Evolutionary conservation across 2,888 invertebrate species (phyloP).

Genomic region (Andrena chrysosceles): DNA sequence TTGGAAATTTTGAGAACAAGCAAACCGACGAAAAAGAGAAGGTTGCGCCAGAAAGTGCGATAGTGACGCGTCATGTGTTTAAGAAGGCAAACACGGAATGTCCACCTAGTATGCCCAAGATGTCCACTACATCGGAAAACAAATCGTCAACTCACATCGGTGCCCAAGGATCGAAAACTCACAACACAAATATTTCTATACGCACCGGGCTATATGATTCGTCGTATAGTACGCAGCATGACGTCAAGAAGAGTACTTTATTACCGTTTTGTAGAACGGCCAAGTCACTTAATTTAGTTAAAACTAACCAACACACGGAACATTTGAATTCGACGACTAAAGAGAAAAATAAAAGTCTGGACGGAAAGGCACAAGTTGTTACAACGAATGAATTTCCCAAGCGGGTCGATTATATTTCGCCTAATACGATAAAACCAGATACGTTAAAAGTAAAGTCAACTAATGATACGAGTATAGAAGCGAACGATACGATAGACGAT

Average conservation of each 20-base stretch:
- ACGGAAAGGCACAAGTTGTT: slow-evolving; percentile 15
- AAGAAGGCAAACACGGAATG: slow-evolving; percentile 58
- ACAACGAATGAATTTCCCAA: slow-evolving; percentile 32
- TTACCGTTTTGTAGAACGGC: slow-evolving; percentile 47
- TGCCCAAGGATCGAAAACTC: slow-evolving; percentile 68
- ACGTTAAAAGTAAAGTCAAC: slow-evolving; percentile 20
- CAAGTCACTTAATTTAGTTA: slow-evolving; percentile 48
- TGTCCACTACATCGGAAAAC: slow-evolving; percentile 28
- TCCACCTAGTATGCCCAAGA: slow-evolving; percentile 11
- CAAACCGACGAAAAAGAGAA: slow-evolving; percentile 32
- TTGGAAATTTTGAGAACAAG: slow-evolving; percentile 24
- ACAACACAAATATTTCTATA: slow-evolving; percentile 81
- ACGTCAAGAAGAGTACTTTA: slow-evolving; percentile 70
- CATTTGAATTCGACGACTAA: slow-evolving; percentile 29
- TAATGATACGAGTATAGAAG: slow-evolving; percentile 1
- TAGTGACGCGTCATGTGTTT: slow-evolving; percentile 66
- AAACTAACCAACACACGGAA: slow-evolving; percentile 46
- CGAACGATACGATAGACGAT: neutral
- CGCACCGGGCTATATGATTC: slow-evolving; percentile 81
- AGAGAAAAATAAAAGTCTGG: slow-evolving; percentile 40
- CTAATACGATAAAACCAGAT: slow-evolving; percentile 26
- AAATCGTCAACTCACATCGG: slow-evolving; percentile 50
- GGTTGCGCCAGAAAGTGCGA: slow-evolving; percentile 58
- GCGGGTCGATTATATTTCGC: slow-evolving; percentile 41
- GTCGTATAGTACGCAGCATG: slow-evolving; percentile 74